Evolutionary conservation across 2,113 vertebrate genomes (phyloP).

Genomic region (Callocephalon fimbriatum): DNA sequence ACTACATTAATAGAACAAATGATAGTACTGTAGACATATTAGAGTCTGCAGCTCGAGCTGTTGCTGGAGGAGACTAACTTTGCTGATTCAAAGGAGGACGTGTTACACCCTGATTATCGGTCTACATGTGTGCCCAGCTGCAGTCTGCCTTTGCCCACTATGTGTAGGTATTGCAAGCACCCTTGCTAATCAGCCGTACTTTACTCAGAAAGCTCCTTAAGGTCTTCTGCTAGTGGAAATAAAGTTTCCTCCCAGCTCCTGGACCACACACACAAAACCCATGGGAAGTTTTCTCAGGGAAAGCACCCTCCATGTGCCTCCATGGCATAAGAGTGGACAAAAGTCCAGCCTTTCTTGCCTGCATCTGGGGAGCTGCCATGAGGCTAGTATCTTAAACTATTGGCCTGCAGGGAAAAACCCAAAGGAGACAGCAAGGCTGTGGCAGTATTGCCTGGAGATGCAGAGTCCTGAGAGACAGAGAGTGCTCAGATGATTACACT

Average conservation of each 20-base stretch:
- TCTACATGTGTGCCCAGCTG: background rate
- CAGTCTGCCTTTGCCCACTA: background rate
- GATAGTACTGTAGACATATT: background rate
- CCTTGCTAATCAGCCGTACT: background rate
- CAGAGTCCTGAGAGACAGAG: background rate
- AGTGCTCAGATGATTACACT: background rate
- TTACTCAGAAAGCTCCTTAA: background rate
- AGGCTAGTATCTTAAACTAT: background rate
- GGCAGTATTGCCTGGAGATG: accelerated
- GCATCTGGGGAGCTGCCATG: background rate
- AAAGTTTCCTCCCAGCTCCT: background rate
- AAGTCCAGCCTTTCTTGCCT: background rate
- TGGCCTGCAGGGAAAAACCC: background rate
- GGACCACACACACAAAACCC: background rate
- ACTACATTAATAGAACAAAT: background rate
- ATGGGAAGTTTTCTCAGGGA: background rate
- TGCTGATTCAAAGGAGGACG: background rate
- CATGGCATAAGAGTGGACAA: accelerated
- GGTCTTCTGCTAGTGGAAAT: background rate
- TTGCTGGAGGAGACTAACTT: background rate
- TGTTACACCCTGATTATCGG: background rate
- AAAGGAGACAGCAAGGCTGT: background rate
- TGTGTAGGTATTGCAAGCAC: background rate
- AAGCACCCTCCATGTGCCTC: background rate
- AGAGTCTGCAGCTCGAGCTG: background rate